phyloP scores from a whole-genome alignment of 2,113 vertebrate species.

The Pterocles burchelli region DNA sequence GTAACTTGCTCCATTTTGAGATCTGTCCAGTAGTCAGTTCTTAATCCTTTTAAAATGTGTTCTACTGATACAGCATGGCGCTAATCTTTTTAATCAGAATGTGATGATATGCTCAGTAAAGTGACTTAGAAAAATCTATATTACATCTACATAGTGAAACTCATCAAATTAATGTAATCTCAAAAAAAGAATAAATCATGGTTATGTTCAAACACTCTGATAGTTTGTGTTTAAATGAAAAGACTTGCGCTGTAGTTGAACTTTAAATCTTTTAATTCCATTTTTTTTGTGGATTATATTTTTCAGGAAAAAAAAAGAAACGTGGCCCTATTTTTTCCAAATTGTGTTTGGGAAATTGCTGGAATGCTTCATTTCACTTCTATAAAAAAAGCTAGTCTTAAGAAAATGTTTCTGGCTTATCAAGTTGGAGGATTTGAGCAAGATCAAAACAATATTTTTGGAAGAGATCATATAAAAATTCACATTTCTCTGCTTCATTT shows the following conservation, averaged over 20 bases:
- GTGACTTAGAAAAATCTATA: neutral
- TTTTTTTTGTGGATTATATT: neutral
- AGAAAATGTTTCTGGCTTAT: neutral
- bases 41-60: neutral
- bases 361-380: neutral
- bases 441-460: constrained; percentile 28
- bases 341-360: neutral
- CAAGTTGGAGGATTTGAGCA: neutral
- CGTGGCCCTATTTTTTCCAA: neutral
- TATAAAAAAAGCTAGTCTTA: neutral
- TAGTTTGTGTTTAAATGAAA: neutral
- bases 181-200: neutral
- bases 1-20: neutral
- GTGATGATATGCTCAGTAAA: neutral
- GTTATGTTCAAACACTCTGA: neutral
- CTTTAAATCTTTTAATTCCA: neutral
- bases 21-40: neutral
- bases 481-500: constrained; percentile 29
- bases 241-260: neutral
- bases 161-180: neutral
- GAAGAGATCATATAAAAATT: constrained; percentile 14
- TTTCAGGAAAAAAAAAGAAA: neutral
- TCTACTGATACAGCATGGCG: neutral
- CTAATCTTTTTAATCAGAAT: constrained; percentile 34
- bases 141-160: neutral